Base-by-base conservation (phyloP, 2,888 invertebrate genomes). In the Melanotus villosus region DNA sequence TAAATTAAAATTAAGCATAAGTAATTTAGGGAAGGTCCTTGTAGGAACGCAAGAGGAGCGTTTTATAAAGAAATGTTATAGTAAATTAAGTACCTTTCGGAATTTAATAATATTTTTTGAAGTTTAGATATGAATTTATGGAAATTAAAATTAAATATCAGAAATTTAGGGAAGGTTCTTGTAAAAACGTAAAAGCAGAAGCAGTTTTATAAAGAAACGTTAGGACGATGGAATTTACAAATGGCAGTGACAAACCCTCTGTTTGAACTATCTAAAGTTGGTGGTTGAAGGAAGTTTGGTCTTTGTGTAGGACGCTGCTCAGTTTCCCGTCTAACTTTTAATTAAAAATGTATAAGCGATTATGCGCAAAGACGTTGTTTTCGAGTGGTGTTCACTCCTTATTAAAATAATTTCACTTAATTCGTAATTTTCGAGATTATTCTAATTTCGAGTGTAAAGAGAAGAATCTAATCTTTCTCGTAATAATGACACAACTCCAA, bases 401-500 rank as follows among this genome's bases (percentile, higher is more conserved):
- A 56, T 36, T 56, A 56, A 56, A 56, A 36, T 56, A 32, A 52
- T 26, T 52, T 30, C 12, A 9, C 21, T 10, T n/a, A 50, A 50
- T 50, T 50, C 30, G 41, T 7, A 23, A 47, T 47, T 21, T 26
- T 14, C 10, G 12, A 26, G 26, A 47, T 34, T 19, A 56, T 36
- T 56, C 36, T 34, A 56, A 56, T 59, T 41, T 47, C 23, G 47
- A 14, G 1, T n/a, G n/a, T n/a, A n/a, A n/a, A 41, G 18, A 23
- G 30, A 59, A 45, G 32, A 59, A 59, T n/a, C 30, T 41, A 59
- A 45, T 59, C 59, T 59, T 59, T 59, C 18, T 54, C 54, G 54
- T 41, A 23, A 54, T 54, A 63, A 43, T 38, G 62, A 52, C 52
- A 62, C 52, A 45, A 32, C 36, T 36, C 14, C 14, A 36, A 67